These are phyloP conservation scores for Cephus pulcher DNA, from an alignment of 2,888 invertebrate species.

Conservation along the genomic window DNA sequence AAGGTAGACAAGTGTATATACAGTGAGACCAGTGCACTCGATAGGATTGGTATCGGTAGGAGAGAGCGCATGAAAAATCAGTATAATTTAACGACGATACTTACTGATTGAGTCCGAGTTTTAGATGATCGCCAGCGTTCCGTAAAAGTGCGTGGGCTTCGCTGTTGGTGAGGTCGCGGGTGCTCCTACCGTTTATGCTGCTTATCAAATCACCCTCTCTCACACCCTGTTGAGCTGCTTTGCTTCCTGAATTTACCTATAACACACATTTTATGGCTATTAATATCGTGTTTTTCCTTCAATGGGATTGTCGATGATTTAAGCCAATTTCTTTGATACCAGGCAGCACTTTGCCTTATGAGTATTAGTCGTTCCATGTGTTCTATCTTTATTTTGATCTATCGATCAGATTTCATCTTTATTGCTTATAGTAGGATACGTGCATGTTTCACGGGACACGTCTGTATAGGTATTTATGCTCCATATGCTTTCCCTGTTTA, in stretches of 20 bases:
- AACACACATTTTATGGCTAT: slow-evolving; percentile 54
- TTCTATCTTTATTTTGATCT: not conserved
- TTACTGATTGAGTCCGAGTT: slow-evolving; percentile 80
- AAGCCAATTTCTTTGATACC: slow-evolving; percentile 5
- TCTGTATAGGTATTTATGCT: not conserved
- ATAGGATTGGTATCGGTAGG: not conserved
- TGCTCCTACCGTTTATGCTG: slow-evolving; percentile 80
- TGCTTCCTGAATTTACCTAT: slow-evolving; percentile 89
- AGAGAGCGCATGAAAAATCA: not conserved
- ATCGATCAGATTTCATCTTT: not conserved
- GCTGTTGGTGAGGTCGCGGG: slow-evolving; percentile 75
- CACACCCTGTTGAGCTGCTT: slow-evolving; percentile 83
- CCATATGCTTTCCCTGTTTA: not conserved
- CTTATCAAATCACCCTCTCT: slow-evolving; percentile 86
- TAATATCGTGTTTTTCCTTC: not conserved
- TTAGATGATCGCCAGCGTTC: slow-evolving; percentile 76
- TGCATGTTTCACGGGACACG: not conserved
- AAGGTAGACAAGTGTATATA: not conserved
- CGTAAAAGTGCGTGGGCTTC: slow-evolving; percentile 82
- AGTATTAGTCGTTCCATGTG: not conserved
- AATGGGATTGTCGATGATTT: not conserved
- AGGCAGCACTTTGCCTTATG: not conserved
- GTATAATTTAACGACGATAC: slow-evolving; percentile 43
- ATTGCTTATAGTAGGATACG: not conserved
- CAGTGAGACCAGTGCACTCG: not conserved